Conservation (phyloP, 2,113 vertebrate species). For the Megaleporinus macrocephalus region DNA sequence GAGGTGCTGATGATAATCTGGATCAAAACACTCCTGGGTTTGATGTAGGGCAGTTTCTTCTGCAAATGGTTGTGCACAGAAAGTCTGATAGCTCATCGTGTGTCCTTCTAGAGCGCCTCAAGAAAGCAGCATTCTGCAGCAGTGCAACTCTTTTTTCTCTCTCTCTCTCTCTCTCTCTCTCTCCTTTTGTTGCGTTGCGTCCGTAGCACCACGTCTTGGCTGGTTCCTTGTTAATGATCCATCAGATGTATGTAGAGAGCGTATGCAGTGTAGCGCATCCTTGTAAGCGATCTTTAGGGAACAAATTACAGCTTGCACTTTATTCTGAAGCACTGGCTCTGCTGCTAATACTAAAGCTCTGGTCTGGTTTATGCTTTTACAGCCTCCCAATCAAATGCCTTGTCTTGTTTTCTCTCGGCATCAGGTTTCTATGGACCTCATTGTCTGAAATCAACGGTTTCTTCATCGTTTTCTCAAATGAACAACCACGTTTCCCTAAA, state of each 20-base stretch:
- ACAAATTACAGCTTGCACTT: constrained; percentile 61
- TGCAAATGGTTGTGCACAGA: constrained; percentile 13
- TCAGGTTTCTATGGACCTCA: neutral
- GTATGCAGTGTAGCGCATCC: constrained; percentile 10
- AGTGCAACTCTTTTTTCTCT: neutral
- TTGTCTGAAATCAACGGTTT: no score
- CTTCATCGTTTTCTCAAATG: neutral
- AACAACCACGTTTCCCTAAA: neutral
- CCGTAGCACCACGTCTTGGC: constrained; percentile 33
- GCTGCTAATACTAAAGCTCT: neutral
- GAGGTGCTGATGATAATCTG: constrained; percentile 34
- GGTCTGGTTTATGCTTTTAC: neutral
- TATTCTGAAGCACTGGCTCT: constrained; percentile 53
- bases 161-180: no score
- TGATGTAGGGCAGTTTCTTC: constrained; percentile 13
- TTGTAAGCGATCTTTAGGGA: neutral
- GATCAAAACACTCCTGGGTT: constrained; percentile 4
- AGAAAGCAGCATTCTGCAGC: constrained; percentile 32
- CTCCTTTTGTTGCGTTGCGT: constrained; percentile 5
- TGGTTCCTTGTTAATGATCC: constrained; percentile 24
- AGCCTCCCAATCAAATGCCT: constrained; percentile 15
- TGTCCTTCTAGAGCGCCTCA: constrained; percentile 18
- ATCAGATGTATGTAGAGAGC: constrained; percentile 4
- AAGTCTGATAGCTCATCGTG: neutral
- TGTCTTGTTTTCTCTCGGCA: neutral